phyloP scores from a whole-genome alignment of 2,113 vertebrate species.

The Oreocharis arfaki region DNA sequence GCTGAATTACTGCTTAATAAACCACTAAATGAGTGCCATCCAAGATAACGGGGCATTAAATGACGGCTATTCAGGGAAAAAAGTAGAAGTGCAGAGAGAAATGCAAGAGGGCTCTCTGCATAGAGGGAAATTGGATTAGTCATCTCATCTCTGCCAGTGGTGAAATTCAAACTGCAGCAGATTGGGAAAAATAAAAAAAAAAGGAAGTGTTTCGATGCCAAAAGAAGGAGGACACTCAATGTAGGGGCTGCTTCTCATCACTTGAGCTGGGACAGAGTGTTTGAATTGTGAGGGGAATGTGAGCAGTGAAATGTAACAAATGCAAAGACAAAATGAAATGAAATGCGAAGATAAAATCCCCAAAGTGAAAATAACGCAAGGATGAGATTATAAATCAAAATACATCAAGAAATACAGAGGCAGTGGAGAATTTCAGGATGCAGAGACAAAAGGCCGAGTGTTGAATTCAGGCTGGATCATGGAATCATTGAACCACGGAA shows the following conservation, averaged over 20 bases:
- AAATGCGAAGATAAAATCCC: not conserved
- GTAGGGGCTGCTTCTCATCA: not conserved
- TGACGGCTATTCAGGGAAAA: not conserved
- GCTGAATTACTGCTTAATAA: slow-evolving; percentile 58
- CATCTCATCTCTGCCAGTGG: not conserved
- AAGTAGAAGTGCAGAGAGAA: slow-evolving; percentile 5
- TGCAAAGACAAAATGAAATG: not conserved
- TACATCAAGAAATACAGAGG: fast-evolving
- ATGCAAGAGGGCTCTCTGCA: not conserved
- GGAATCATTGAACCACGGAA: not conserved
- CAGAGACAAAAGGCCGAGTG: not conserved
- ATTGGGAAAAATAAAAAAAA: not conserved
- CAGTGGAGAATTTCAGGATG: not conserved
- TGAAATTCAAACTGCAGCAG: not conserved
- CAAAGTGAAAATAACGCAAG: not conserved
- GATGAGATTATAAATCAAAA: not conserved
- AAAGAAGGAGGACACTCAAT: not conserved
- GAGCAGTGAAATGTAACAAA: not conserved
- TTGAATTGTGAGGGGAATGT: not conserved
- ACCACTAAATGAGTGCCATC: slow-evolving; percentile 44
- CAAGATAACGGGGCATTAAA: slow-evolving; percentile 50
- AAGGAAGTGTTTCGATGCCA: not conserved
- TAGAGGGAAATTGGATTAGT: slow-evolving; percentile 26
- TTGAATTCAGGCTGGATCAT: not conserved
- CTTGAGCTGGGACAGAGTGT: not conserved